Percentiles rank a stretch among this genome's conserved stretches.
Conservation (phyloP, 1,140 invertebrate species). For the Philaenus spumarius region DNA sequence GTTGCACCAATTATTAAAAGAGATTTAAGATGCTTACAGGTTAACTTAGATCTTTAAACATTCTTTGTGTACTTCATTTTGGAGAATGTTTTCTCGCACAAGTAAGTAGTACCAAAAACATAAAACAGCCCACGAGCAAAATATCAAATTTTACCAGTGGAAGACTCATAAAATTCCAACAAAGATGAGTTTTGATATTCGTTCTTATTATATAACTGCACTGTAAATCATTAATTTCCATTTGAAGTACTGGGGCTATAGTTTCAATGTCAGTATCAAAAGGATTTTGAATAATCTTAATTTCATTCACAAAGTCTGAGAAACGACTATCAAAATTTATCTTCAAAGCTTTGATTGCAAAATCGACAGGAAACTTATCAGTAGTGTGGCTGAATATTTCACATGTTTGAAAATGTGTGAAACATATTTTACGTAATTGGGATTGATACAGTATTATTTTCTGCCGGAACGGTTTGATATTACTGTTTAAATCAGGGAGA, state of each 20-base stretch:
- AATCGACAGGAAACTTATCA: slow-evolving; percentile 26
- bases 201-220: slow-evolving; percentile 26
- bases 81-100: slow-evolving; percentile 24
- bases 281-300: slow-evolving; percentile 30
- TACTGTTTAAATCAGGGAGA: slow-evolving; percentile 22
- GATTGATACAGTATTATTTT: slow-evolving; percentile 23
- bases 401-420: slow-evolving; percentile 17
- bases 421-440: slow-evolving; percentile 10
- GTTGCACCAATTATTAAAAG: slow-evolving; percentile 21
- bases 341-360: slow-evolving; percentile 26
- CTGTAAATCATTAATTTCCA: slow-evolving; percentile 30
- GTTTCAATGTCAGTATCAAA: slow-evolving; percentile 25
- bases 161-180: slow-evolving; percentile 20
- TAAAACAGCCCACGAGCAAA: slow-evolving; percentile 15
- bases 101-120: slow-evolving; percentile 25
- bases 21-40: slow-evolving; percentile 19
- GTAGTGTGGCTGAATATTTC: slow-evolving; percentile 25
- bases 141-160: slow-evolving; percentile 19
- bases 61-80: slow-evolving; percentile 27
- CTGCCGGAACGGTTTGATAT: slow-evolving; percentile 23
- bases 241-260: slow-evolving; percentile 28
- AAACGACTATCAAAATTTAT: slow-evolving; percentile 27
- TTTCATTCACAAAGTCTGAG: slow-evolving; percentile 27
- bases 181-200: slow-evolving; percentile 24
- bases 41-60: slow-evolving; percentile 27